Conservation (phyloP, 2,113 vertebrate species). For the Cheilinus undulatus region DNA sequence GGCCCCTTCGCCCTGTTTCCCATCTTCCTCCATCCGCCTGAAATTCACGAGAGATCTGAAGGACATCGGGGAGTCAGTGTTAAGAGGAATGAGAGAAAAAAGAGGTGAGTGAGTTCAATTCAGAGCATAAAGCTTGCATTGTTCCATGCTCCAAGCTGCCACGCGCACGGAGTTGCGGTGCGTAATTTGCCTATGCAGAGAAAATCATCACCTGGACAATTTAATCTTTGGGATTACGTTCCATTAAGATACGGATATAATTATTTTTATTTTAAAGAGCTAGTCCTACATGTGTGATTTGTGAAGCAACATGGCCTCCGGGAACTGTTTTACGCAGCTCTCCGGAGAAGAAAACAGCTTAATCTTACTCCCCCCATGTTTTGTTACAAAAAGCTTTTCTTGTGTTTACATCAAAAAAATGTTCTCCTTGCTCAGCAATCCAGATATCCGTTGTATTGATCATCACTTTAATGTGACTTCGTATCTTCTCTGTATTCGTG, state of each 20-base stretch:
- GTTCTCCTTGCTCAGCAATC: background rate
- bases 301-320: slow-evolving; percentile 54
- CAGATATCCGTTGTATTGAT: background rate
- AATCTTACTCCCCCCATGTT: too few species aligned
- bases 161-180: background rate
- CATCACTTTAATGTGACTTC: background rate
- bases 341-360: background rate
- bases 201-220: too few species aligned
- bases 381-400: too few species aligned
- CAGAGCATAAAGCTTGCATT: slow-evolving; percentile 49
- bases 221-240: background rate
- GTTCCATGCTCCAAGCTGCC: background rate
- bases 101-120: slow-evolving; percentile 65
- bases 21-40: slow-evolving; percentile 21
- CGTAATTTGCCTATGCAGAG: background rate
- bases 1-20: slow-evolving; percentile 7
- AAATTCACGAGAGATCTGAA: slow-evolving; percentile 7
- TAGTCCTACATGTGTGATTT: background rate
- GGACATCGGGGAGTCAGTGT: slow-evolving; percentile 34
- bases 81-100: slow-evolving; percentile 29
- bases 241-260: background rate
- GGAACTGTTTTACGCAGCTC: slow-evolving; percentile 35
- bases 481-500: background rate
- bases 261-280: background rate
- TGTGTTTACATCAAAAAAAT: too few species aligned